Base-by-base conservation (phyloP, 2,113 vertebrate species). In the Dendrocopos noguchii region DNA sequence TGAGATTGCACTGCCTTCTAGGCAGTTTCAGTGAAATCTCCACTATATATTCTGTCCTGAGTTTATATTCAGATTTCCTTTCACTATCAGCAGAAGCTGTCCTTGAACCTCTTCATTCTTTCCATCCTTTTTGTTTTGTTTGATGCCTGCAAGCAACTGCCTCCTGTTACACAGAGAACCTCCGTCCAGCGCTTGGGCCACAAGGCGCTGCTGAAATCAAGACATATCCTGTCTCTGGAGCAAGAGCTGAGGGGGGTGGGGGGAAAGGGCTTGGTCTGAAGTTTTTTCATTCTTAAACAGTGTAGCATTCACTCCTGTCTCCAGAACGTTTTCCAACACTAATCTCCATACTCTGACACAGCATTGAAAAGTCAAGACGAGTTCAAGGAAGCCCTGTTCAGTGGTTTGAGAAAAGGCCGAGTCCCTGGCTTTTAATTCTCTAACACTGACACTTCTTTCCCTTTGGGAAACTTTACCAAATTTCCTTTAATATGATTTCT, bases 241-340 rank as follows among this genome's bases (percentile, higher is more conserved):
- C 66, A 81, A 50, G 47, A 80, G 34, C 17, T 42, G 28, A 17
- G 85, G 63, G 47, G 65, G 39, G 11, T 34, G 4, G 4, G 7
- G 5, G 1, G 3, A 2, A 19, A 34, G 42, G n/a, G 19, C 53
- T 88, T 78, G 68, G 17, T 53, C 17, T 93, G 55, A 63, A 78
- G 9, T 68, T 87, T 66, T 94, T 89, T 95, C 52, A 50, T 80
- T 92, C 60, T 80, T 74, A 89, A 87, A 78, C 65, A 80, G 65
- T 68, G 44, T 36, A 91, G 85, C 85, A 84, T 78, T 87, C 73
- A 88, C 57, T 68, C 68, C 74, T 67, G 61, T 83, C 89, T 65
- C 73, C 76, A 87, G 66, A 14, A 36, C 52, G 46, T 88, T 95
- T 88, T 57, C 78, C 66, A 89, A 19, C 39, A 46, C 42, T 88